These are phyloP conservation scores for Drosophila pectinifera DNA, from an alignment of 1,140 invertebrate species.

Conservation along the genomic window DNA sequence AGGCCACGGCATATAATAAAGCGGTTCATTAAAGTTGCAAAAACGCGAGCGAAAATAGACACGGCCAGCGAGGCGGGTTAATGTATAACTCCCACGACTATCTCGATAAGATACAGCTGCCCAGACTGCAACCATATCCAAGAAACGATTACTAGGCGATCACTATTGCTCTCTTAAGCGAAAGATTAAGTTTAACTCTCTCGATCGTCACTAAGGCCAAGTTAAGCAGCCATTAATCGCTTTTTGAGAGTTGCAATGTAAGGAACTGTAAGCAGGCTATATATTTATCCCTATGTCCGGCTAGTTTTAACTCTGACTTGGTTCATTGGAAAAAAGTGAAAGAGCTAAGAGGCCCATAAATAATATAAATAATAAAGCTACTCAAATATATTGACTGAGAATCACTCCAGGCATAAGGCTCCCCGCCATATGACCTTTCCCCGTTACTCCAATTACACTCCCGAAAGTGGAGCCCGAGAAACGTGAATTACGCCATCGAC, in stretches of 20 bases:
- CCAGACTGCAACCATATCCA: background rate
- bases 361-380: background rate
- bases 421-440: slow-evolving; percentile 32
- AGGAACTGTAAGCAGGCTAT: no score
- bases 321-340: background rate
- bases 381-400: background rate
- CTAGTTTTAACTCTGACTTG: no score
- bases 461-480: slow-evolving; percentile 27
- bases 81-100: slow-evolving; percentile 20
- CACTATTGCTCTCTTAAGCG: background rate
- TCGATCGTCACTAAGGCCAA: background rate
- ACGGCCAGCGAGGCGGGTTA: slow-evolving; percentile 12
- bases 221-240: no score
- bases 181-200: background rate
- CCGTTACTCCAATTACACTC: slow-evolving; percentile 49
- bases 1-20: slow-evolving; percentile 56
- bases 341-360: background rate
- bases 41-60: slow-evolving; percentile 38
- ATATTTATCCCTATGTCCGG: no score
- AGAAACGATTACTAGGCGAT: no score
- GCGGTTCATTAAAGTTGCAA: slow-evolving; percentile 73
- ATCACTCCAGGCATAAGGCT: background rate
- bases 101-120: slow-evolving; percentile 8
- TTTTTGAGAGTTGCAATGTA: no score
- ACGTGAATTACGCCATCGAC: slow-evolving; percentile 64